Evolutionary conservation across 2,888 invertebrate genomes (phyloP).

Genomic region (Lochmaea capreae): DNA sequence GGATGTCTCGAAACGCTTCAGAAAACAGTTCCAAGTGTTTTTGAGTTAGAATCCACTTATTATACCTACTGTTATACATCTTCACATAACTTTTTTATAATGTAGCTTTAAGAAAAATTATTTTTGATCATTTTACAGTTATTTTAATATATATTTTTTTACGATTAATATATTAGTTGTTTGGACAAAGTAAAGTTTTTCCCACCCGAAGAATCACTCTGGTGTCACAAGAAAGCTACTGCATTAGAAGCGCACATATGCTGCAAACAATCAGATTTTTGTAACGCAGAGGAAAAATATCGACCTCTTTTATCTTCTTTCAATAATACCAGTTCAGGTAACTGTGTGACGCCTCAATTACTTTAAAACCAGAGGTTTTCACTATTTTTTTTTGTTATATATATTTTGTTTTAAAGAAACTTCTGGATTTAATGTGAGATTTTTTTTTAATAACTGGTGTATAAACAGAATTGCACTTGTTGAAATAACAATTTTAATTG

Average conservation of each 20-base stretch:
- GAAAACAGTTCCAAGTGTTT: no score
- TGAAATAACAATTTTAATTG: constrained; percentile 29
- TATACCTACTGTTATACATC: no score
- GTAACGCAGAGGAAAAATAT: constrained; percentile 61
- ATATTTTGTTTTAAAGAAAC: constrained; percentile 3
- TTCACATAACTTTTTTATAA: no score
- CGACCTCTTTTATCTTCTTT: constrained; percentile 40
- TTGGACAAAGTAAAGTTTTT: constrained; percentile 65
- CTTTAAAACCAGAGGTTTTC: constrained; percentile 21
- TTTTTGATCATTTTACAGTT: not conserved
- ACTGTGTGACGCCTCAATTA: constrained; percentile 49
- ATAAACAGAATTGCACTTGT: constrained; percentile 21
- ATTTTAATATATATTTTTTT: constrained; percentile 26
- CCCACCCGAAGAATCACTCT: constrained; percentile 72
- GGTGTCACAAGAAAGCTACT: constrained; percentile 65
- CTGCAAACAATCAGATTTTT: constrained; percentile 71
- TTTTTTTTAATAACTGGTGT: constrained; percentile 26
- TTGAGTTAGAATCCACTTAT: no score
- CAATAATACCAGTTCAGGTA: constrained; percentile 52
- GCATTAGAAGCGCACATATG: constrained; percentile 59
- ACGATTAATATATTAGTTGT: constrained; percentile 56
- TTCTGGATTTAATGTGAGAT: constrained; percentile 24
- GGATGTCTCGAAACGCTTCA: no score
- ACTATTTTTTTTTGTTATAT: constrained; percentile 5
- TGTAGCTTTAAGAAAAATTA: no score